Base-by-base conservation (phyloP, 2,888 invertebrate genomes). In the Drosophila pseudotakahashii region DNA sequence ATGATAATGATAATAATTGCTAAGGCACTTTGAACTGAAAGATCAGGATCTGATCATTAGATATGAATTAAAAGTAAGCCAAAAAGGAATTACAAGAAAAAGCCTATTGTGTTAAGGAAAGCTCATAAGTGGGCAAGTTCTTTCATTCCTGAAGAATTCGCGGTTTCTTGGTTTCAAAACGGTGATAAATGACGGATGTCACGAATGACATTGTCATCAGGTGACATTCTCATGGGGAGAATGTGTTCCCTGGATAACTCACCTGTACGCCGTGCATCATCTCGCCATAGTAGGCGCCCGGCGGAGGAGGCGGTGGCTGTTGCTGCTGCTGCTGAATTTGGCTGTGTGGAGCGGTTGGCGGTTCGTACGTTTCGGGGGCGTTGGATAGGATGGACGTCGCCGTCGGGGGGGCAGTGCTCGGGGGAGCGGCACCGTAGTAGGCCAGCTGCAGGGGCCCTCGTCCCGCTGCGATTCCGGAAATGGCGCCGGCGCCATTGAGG, bases 201-300 rank as follows among this genome's bases (percentile, higher is more conserved):
- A 30, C 7, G 7, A 7, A 7, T 30, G 30, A 30, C 30, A 30
- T 30, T 34, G 32, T 11, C 32, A 34, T 32, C 0, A 9, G 0
- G 32, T 34, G 3, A 11, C 32, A 34, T 34, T 34, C 32, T 34
- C 32, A 34, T 3, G 3, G 3, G 32, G 3, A 2, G 32, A 34
- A 10, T 10, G 11, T 10, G 3, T 3, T 10, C 2, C 10, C 2
- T 3, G 14, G 16, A n/a, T 2, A 11, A 67, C 84, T 74, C 77
- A 90, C 92, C 91, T 92, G 92, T 79, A 91, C 84, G 63, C 88
- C 89, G 81, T 92, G 91, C 81, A 92, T 87, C 61, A 90, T 89
- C 77, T 92, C 92, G 75, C 90, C 91, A 68, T 91, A 92, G 74
- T 91, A 92, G 64, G 88, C 78, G 59, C 82, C 85, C 45, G 87